Base-by-base conservation (phyloP, 2,888 invertebrate genomes). In the Hofmannophila pseudospretella region DNA sequence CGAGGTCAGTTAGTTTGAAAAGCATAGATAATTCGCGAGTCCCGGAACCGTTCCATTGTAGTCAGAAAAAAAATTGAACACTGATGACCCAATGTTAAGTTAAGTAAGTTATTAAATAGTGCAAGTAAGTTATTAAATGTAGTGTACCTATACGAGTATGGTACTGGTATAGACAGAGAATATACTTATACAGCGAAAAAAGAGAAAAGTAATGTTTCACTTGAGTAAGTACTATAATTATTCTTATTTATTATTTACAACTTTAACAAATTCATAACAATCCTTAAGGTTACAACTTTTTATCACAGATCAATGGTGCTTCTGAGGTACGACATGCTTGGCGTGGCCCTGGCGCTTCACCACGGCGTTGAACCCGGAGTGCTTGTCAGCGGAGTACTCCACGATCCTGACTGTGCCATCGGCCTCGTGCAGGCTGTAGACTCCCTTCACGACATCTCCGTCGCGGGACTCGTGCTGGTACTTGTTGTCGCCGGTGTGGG, bases 401-500 rank as follows among this genome's bases (percentile, higher is more conserved):
- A 89, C 89, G 11, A 72, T 75, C 46, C 86, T 68, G 36, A 76
- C 51, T 46, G 49, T 36, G 26, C 61, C 61, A 14, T 62, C 62
- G 20, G 62, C 51, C 38, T 58, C 51, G 8, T 58, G 51, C 28
- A 61, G 42, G 23, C 45, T 46, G 66, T 90, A 90, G 53, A 89
- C 86, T 29, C 90, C 90, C 60, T 88, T 87, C 33, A 90, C 90
- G 16, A 80, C 82, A 52, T 90, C 88, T 3, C 90, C 90, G 61
- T 88, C 84, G 25, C 84, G 77, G 45, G 69, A 68, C 62, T 89
- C 89, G 25, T 80, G 72, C 56, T 89, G 89, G 42, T 76, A 73
- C 64, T 89, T 89, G 58, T 86, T 77, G 67, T 89, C 89, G 8
- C 88, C 88, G 10, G 89, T 89, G 47, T 89, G 86, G 1, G 77